These are phyloP conservation scores for Sarcophaga caerulescens DNA, from an alignment of 2,888 invertebrate species.

Conservation along the genomic window DNA sequence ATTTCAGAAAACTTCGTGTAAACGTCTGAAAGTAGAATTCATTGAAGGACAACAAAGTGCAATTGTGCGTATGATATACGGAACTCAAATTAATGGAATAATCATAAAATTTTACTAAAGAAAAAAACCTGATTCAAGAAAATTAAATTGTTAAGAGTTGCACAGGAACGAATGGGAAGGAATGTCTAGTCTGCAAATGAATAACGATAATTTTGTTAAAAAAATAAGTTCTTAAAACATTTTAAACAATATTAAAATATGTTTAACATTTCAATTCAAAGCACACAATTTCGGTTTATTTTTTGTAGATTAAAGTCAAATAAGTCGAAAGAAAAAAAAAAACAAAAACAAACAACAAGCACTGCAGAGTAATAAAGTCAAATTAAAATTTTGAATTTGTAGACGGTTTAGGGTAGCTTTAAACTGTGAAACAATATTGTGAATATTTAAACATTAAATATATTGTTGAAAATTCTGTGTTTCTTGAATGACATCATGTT, in stretches of 20 bases:
- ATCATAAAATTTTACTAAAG: background rate
- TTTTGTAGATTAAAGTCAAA: too few relatives aligned
- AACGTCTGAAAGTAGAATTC: too few relatives aligned
- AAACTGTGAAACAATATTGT: background rate
- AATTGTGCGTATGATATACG: constrained; percentile 21
- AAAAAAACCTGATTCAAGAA: background rate
- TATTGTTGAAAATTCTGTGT: background rate
- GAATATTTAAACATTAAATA: background rate
- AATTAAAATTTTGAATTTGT: background rate
- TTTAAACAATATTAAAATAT: too few relatives aligned
- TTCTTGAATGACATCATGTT: constrained; percentile 49
- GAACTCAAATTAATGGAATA: background rate
- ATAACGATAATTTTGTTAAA: too few relatives aligned
- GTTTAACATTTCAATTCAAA: background rate
- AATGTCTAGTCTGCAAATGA: too few relatives aligned
- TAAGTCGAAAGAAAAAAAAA: background rate
- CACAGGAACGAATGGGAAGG: too few relatives aligned
- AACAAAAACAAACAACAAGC: background rate
- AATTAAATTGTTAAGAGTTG: too few relatives aligned
- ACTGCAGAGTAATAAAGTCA: background rate
- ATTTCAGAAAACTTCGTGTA: too few relatives aligned
- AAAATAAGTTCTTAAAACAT: too few relatives aligned
- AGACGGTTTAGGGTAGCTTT: background rate
- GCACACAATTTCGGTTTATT: background rate
- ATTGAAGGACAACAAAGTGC: constrained; percentile 10